Percentiles rank a stretch among this genome's conserved stretches.
Conservation (phyloP, 2,113 vertebrate species). For the Thomomys bottae region DNA sequence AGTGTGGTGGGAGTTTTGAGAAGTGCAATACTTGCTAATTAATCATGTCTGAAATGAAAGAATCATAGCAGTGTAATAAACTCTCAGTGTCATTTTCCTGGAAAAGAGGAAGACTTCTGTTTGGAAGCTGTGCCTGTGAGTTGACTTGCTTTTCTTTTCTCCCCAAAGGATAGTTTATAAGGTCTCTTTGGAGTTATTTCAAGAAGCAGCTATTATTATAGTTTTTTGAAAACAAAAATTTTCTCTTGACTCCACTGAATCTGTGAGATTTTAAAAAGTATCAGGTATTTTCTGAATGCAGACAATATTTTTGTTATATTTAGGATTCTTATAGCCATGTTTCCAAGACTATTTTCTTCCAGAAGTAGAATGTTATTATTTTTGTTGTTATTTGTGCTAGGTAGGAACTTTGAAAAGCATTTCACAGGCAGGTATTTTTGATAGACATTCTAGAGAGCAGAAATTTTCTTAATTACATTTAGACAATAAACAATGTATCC, state of each 20-base stretch:
- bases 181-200: slow-evolving; percentile 59
- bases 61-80: slow-evolving; percentile 84
- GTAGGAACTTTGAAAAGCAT: slow-evolving; percentile 75
- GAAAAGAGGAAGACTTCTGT: slow-evolving; percentile 84
- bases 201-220: slow-evolving; percentile 1
- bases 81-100: slow-evolving; percentile 86
- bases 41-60: slow-evolving; percentile 84
- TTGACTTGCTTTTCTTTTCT: slow-evolving; percentile 57
- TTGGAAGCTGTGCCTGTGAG: slow-evolving; percentile 76
- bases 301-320: slow-evolving; percentile 3
- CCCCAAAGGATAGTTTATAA: slow-evolving; percentile 65
- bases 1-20: slow-evolving; percentile 83
- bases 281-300: slow-evolving; percentile 41
- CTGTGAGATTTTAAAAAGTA: slow-evolving; percentile 55
- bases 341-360: not conserved
- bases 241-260: not conserved
- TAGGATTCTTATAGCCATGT: slow-evolving; percentile 13
- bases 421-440: slow-evolving; percentile 63
- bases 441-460: slow-evolving; percentile 15
- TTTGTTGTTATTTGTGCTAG: slow-evolving; percentile 37
- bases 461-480: slow-evolving; percentile 66
- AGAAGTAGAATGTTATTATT: slow-evolving; percentile 36
- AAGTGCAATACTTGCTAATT: slow-evolving; percentile 85
- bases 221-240: slow-evolving; percentile 49
- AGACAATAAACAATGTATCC: slow-evolving; percentile 22